Percentiles rank a stretch among this genome's conserved stretches.
phyloP scores from a whole-genome alignment of 2,113 vertebrate species.

The Upupa epops region DNA sequence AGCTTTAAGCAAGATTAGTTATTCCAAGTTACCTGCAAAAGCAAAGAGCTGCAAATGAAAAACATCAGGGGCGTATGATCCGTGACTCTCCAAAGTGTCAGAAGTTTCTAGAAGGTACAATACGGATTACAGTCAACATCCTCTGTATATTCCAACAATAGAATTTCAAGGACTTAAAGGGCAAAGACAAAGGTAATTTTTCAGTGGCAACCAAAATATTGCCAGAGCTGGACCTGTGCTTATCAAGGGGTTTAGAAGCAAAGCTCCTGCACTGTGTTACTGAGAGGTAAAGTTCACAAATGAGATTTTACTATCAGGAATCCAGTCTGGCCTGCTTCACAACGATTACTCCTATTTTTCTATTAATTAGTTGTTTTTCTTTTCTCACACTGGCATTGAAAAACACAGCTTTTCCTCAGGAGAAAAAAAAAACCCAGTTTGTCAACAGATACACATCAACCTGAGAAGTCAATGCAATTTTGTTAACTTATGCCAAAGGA shows the following conservation, averaged over 20 bases:
- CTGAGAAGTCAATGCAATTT: background rate
- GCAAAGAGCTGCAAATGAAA: background rate
- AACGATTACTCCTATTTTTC: background rate
- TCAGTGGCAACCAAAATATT: background rate
- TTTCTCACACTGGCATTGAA: background rate
- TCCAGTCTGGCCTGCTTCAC: background rate
- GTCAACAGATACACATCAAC: background rate
- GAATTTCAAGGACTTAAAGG: background rate
- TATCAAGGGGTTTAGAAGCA: background rate
- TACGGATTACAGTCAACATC: background rate
- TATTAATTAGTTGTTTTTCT: background rate
- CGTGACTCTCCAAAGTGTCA: background rate
- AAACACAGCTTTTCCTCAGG: background rate
- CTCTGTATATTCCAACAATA: background rate
- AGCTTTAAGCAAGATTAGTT: background rate
- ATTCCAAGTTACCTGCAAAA: background rate
- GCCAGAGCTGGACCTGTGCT: background rate
- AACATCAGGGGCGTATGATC: background rate
- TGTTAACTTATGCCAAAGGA: background rate
- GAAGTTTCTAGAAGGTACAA: slow-evolving; percentile 9
- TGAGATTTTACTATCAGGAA: background rate
- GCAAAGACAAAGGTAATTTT: background rate
- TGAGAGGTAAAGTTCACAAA: background rate
- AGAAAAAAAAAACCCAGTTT: background rate
- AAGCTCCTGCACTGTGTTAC: background rate